Conservation (phyloP, 2,888 invertebrate species). For the Seira musarum region DNA sequence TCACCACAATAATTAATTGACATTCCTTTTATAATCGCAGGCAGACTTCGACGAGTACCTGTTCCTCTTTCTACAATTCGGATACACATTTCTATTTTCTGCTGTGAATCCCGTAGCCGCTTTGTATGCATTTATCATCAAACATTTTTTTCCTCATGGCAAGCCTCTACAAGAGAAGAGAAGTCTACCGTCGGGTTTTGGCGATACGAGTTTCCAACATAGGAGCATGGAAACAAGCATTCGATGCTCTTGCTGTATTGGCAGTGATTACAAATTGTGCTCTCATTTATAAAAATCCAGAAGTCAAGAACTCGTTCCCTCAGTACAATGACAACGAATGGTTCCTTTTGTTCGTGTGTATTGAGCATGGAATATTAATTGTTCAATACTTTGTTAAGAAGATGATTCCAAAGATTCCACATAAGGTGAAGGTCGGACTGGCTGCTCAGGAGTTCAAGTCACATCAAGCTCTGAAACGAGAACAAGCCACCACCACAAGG, state of each 20-base stretch:
- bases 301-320: neutral
- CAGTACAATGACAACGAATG: neutral
- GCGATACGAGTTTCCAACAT: constrained; percentile 41
- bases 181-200: constrained; percentile 33
- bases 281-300: constrained; percentile 17
- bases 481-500: constrained; percentile 23
- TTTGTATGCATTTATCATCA: constrained; percentile 1
- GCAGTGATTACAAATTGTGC: constrained; percentile 50
- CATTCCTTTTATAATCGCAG: constrained; percentile 19
- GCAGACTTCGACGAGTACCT: constrained; percentile 54
- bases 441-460: constrained; percentile 29
- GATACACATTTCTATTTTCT: constrained; percentile 47
- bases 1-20: neutral
- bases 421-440: constrained; percentile 27
- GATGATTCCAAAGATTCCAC: constrained; percentile 38
- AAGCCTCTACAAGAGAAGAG: constrained; percentile 36
- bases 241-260: constrained; percentile 26
- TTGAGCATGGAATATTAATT: constrained; percentile 35
- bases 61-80: constrained; percentile 46
- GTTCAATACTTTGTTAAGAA: constrained; percentile 24
- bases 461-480: constrained; percentile 25
- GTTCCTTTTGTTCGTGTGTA: neutral
- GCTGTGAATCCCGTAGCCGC: constrained; percentile 37
- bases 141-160: constrained; percentile 32
- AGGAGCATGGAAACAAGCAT: constrained; percentile 49